Percentiles rank a stretch among this genome's conserved stretches.
Evolutionary conservation across 2,888 invertebrate species (phyloP).

Genomic region (Eupithecia subfuscata): DNA sequence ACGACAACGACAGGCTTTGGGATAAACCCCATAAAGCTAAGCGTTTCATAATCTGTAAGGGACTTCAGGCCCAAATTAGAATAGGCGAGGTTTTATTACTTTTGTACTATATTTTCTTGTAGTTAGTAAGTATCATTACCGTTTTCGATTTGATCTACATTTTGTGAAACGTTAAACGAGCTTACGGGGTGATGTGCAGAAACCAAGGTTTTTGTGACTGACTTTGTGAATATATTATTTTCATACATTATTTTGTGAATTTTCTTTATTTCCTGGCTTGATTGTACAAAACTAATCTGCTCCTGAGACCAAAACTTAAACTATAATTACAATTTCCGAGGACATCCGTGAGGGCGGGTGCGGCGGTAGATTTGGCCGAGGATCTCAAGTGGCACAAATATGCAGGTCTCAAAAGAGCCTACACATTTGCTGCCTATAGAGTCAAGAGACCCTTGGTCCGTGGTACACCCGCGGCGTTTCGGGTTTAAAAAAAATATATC

Average conservation of each 20-base stretch:
- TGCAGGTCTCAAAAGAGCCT: too few species aligned
- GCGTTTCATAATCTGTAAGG: constrained; percentile 79
- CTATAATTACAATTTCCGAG: neutral
- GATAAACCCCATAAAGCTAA: constrained; percentile 52
- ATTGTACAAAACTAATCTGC: neutral
- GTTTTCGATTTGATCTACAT: constrained; percentile 65
- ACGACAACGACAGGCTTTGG: constrained; percentile 46
- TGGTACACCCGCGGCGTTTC: too few species aligned
- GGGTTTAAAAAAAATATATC: too few species aligned
- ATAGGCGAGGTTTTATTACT: constrained; percentile 53
- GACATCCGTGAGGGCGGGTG: too few species aligned
- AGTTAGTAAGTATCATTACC: constrained; percentile 68
- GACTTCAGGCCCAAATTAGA: constrained; percentile 68
- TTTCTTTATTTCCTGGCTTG: neutral
- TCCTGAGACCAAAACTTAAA: neutral
- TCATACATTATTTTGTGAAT: constrained; percentile 52
- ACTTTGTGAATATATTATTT: constrained; percentile 70
- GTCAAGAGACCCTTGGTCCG: too few species aligned
- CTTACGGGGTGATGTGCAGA: constrained; percentile 68
- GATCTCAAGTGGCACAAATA: too few species aligned
- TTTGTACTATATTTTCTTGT: constrained; percentile 80
- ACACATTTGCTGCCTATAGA: too few species aligned
- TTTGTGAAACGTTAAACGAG: constrained; percentile 78
- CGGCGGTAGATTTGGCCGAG: too few species aligned
- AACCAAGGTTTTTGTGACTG: constrained; percentile 71